phyloP scores from a whole-genome alignment of 2,113 vertebrate species.

The Tragelaphus strepsiceros region DNA sequence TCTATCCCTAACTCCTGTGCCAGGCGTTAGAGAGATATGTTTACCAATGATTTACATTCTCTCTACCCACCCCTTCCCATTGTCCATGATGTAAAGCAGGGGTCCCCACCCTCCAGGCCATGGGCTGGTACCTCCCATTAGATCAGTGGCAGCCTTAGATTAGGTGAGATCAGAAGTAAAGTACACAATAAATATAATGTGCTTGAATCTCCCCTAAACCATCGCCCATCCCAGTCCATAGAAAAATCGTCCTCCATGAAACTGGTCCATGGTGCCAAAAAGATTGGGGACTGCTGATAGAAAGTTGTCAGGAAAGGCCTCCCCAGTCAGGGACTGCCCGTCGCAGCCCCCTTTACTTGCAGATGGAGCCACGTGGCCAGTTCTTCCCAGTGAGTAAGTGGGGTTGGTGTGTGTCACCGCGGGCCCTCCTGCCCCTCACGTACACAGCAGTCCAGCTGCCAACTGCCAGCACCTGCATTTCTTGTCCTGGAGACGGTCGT shows the following conservation, averaged over 20 bases:
- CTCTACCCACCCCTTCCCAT: accelerated
- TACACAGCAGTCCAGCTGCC: not conserved
- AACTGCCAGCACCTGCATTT: not conserved
- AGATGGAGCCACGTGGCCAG: not conserved
- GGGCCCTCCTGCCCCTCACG: not conserved
- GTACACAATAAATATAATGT: not conserved
- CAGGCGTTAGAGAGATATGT: not conserved
- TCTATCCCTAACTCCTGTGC: not conserved
- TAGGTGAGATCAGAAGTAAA: not conserved
- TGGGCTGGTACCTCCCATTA: not conserved
- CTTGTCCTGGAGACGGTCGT: not conserved
- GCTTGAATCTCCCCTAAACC: not conserved
- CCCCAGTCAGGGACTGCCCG: not conserved
- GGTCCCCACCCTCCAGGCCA: not conserved
- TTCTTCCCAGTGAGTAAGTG: not conserved
- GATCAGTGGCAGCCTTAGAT: not conserved
- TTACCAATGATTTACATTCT: not conserved
- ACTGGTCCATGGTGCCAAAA: not conserved
- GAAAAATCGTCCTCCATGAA: not conserved
- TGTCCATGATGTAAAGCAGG: not conserved
- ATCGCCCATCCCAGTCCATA: not conserved
- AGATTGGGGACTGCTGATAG: not conserved
- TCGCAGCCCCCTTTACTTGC: not conserved
- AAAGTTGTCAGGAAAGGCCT: not conserved
- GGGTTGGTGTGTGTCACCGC: not conserved